A percentile compares a stretch with the other conserved stretches of the same genome.
Conservation (phyloP, 2,113 vertebrate species). For the Cinclus cinclus region DNA sequence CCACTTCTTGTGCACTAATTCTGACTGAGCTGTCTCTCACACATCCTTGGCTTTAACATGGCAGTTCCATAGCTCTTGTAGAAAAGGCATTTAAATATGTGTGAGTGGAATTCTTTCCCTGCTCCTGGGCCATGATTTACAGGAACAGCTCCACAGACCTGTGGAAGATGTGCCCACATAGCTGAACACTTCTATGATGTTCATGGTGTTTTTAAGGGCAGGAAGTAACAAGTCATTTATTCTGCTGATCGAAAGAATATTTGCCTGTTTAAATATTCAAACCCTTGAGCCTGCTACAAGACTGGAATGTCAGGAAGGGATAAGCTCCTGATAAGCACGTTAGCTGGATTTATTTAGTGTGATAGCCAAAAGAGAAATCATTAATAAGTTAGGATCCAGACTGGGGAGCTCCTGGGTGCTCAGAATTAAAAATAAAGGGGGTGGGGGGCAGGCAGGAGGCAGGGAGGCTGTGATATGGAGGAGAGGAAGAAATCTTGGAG, state of each 20-base stretch:
- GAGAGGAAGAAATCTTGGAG: neutral
- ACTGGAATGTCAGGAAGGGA: constrained; percentile 9
- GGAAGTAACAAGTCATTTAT: neutral
- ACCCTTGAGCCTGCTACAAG: neutral
- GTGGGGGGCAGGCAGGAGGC: too few relatives aligned
- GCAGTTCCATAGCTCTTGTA: neutral
- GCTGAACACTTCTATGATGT: neutral
- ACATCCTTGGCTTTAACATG: neutral
- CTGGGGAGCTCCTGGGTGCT: neutral
- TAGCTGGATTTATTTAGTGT: constrained; percentile 28
- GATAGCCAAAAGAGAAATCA: constrained; percentile 21
- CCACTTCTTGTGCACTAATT: neutral
- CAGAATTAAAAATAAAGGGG: neutral
- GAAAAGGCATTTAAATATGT: neutral
- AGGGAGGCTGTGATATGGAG: neutral
- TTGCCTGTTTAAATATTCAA: constrained; percentile 52
- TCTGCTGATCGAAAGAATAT: constrained; percentile 41
- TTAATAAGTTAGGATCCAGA: neutral
- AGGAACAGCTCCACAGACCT: neutral
- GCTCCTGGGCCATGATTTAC: neutral
- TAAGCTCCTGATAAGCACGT: constrained; percentile 15
- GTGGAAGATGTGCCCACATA: neutral
- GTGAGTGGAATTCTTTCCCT: neutral
- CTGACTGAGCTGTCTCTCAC: neutral
- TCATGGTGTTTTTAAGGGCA: neutral